Evolutionary conservation across 2,888 invertebrate species (phyloP).

Genomic region (Stratiomys singularior): DNA sequence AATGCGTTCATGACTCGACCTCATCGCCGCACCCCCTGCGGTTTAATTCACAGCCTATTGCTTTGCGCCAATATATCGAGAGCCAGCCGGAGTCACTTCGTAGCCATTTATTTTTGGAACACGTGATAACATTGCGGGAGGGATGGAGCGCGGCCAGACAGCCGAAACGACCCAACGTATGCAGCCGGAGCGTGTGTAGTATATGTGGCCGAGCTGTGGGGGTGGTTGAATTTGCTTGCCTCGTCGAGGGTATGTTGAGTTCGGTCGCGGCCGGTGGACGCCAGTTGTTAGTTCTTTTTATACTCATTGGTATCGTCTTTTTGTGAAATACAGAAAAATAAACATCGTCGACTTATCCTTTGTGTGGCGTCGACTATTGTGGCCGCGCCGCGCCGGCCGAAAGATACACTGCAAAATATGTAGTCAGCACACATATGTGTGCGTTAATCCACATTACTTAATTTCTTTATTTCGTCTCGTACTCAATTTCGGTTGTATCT

Average conservation of each 20-base stretch:
- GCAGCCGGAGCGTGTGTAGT: no score
- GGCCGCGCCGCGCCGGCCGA: background rate
- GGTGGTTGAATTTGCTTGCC: background rate
- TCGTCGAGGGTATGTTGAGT: background rate
- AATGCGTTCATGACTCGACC: background rate
- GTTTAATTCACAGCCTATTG: background rate
- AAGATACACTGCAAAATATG: no score
- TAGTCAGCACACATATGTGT: background rate
- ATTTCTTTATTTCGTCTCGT: background rate
- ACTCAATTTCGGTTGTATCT: slow-evolving; percentile 1
- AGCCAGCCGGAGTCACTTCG: no score
- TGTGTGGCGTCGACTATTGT: background rate
- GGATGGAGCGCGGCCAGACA: no score
- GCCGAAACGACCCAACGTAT: no score
- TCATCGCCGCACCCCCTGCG: background rate
- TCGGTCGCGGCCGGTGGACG: background rate
- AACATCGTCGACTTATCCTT: background rate
- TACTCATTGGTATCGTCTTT: background rate
- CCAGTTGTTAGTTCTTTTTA: background rate
- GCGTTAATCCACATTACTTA: slow-evolving; percentile 1
- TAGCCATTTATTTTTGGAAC: slow-evolving; percentile 21
- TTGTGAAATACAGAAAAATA: background rate
- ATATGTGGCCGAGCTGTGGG: no score
- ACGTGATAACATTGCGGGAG: background rate
- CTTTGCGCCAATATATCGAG: no score